Conservation (phyloP, 2,113 vertebrate genomes). For the Mionectes macconnelli region DNA sequence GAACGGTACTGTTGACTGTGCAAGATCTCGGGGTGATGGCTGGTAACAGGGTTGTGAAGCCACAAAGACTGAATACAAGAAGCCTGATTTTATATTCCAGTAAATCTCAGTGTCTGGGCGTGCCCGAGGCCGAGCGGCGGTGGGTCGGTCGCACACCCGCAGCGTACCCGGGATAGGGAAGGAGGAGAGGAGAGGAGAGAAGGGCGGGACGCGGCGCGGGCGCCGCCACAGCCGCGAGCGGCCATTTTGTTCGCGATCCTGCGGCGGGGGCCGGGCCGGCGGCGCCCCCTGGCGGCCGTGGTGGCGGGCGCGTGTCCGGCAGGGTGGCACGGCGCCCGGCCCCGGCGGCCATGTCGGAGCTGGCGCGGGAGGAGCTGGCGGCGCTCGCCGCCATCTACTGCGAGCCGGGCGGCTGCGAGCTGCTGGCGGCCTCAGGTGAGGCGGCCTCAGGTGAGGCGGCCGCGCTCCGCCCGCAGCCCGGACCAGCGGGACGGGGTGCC, state of each 20-base stretch:
- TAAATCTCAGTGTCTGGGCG: accelerated
- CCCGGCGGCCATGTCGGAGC: conserved; percentile 61
- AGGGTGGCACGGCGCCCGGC: not conserved
- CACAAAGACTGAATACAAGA: accelerated
- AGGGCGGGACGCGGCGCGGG: not conserved
- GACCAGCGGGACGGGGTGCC: not conserved
- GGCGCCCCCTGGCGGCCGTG: not conserved
- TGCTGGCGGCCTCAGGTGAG: conserved; percentile 81
- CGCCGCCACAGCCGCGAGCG: accelerated
- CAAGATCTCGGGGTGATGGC: no score
- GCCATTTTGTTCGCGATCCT: not conserved
- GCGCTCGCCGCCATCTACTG: conserved; percentile 81
- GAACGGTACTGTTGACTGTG: accelerated
- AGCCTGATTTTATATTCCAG: no score
- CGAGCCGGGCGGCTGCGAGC: conserved; percentile 73
- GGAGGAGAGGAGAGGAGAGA: no score
- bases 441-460: conserved; percentile 76
- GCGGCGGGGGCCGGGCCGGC: not conserved
- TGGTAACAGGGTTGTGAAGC: accelerated
- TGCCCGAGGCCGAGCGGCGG: not conserved
- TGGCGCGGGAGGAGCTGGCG: conserved; percentile 73
- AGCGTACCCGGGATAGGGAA: accelerated
- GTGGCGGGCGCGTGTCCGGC: not conserved
- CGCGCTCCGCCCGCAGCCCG: not conserved
- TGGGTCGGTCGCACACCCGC: accelerated